Base-by-base conservation (phyloP, 2,113 vertebrate species). In the Rallus limicola region DNA sequence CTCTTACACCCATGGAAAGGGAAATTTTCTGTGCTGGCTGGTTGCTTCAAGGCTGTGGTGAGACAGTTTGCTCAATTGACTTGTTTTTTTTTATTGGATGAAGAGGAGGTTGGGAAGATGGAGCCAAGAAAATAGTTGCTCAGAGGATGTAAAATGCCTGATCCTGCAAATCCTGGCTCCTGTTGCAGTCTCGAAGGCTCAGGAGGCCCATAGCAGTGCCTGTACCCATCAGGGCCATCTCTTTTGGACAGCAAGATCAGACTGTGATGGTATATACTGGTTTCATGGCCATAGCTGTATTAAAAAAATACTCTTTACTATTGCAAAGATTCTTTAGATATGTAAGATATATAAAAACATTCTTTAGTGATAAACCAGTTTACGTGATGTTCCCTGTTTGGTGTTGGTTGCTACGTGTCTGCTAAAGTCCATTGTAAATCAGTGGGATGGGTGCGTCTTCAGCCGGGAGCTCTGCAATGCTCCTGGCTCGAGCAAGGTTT, bases 401-500 rank as follows among this genome's bases (percentile, higher is more conserved):
- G 33, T 25, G 42, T 6, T 13, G 52, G 25, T 11, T 26, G 60
- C 59, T 18, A 6, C 0, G 3, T 12, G 44, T 18, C 60, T 1
- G 0, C n/a, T 64, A 2, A n/a, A 63, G 36, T n/a, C 31, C 2
- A 4, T 4, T n/a, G n/a, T 40, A 8, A 48, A n/a, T 40, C 21
- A 2, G 7, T 2, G 19, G 65, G 31, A 50, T 0, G 1, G 48
- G 34, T 1, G 2, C 3, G 0, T 36, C 69, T 40, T 44, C 65
- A 18, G 42, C 1, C 2, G 19, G 38, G 40, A 86, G 44, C 25
- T 76, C 48, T n/a, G 42, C 19, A 3, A 3, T 7, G 40, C 31
- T 90, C 44, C 48, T 58, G 70, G 11, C 53, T 64, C 6, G 4
- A 44, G 6, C 25, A 4, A n/a, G 63, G n/a, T 50, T 76, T 68